Percentiles rank a stretch among this genome's conserved stretches.
Conservation (phyloP, 1,140 invertebrate genomes). For the Drosophila pandora region DNA sequence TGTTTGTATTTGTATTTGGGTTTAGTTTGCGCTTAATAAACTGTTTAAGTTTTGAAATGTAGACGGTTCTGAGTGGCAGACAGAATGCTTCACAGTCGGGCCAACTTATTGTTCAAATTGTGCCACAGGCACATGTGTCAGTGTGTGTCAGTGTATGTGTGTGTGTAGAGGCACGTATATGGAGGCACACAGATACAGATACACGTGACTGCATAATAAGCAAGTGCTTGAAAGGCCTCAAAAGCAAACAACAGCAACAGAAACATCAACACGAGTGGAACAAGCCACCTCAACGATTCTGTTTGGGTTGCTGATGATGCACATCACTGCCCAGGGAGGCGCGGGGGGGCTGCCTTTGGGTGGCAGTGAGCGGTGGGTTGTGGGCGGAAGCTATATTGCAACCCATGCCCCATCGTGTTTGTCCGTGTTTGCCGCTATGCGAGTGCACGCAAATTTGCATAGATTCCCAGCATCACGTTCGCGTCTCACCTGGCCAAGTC, state of each 20-base stretch:
- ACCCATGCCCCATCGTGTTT: slow-evolving; percentile 10
- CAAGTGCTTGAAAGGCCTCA: slow-evolving; percentile 51
- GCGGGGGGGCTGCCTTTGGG: slow-evolving; percentile 9
- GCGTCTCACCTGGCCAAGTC: slow-evolving; percentile 25
- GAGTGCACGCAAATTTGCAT: slow-evolving; percentile 61
- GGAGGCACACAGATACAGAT: slow-evolving; percentile 17
- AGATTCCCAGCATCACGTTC: slow-evolving; percentile 47
- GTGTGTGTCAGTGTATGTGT: not conserved
- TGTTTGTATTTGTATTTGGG: slow-evolving; percentile 9
- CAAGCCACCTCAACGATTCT: slow-evolving; percentile 49
- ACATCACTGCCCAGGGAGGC: slow-evolving; percentile 19
- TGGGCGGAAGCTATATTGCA: not conserved
- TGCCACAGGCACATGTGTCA: slow-evolving; percentile 37
- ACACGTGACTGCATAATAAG: slow-evolving; percentile 49
- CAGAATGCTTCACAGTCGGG: slow-evolving; percentile 15
- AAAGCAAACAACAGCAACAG: slow-evolving; percentile 47
- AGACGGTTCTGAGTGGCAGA: slow-evolving; percentile 43
- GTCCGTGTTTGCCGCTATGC: slow-evolving; percentile 48
- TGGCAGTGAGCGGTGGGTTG: not conserved
- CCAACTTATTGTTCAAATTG: slow-evolving; percentile 57
- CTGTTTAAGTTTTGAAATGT: slow-evolving; percentile 60
- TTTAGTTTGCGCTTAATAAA: slow-evolving; percentile 51
- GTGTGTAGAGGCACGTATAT: not conserved
- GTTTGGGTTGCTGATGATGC: slow-evolving; percentile 48
- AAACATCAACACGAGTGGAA: slow-evolving; percentile 45